Base-by-base conservation (phyloP, 2,113 vertebrate genomes). In the Podocnemis expansa region DNA sequence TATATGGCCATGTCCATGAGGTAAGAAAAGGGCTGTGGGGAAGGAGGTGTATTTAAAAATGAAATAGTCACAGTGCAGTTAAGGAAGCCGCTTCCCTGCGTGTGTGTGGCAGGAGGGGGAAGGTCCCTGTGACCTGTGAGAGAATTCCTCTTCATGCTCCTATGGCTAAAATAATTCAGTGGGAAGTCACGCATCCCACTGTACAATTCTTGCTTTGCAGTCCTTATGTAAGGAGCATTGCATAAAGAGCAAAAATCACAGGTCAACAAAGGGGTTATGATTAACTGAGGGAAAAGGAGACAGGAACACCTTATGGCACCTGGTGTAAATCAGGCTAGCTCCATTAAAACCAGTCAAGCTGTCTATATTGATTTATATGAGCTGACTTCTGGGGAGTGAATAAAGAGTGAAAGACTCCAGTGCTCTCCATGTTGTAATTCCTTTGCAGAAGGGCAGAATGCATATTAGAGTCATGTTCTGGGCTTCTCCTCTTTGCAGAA, bases 1-100 rank as follows among this genome's bases (percentile, higher is more conserved):
- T 99, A 7, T 96, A 98, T 1, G 98, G 99, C 3, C 98, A 99
- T 55, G 90, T 98, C 6, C 94, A 90, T 0, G 97, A 99, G 98
- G 98, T 99, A 98, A 21, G 95, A 38, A 10, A 4, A 54, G 34
- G 88, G 16, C 10, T 56, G 79, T 17, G 43, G 27, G 14, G 60
- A 27, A 19, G 47, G 34, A 27, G 25, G 41, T 8, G 41, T 27
- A 13, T 76, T 76, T 76, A 45, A 76, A 76, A 76, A 76, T 29
- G 73, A 76, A 45, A 43, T 25, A 8, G 25, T 27, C 63, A 70
- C 63, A 38, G 6, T 38, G 63, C 19, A 22, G 34, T 17, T 8
- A 4, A 38, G 24, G 12, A 47, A 56, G 43, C 27, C 0, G 13
- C 10, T 56, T 41, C 31, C 17, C 34, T 11, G 4, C 29, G 1